A percentile compares a stretch with the other conserved stretches of the same genome.
These are phyloP conservation scores for Phataginus tetradactyla DNA, from an alignment of 2,797 vertebrate genomes.

Conservation along the genomic window DNA sequence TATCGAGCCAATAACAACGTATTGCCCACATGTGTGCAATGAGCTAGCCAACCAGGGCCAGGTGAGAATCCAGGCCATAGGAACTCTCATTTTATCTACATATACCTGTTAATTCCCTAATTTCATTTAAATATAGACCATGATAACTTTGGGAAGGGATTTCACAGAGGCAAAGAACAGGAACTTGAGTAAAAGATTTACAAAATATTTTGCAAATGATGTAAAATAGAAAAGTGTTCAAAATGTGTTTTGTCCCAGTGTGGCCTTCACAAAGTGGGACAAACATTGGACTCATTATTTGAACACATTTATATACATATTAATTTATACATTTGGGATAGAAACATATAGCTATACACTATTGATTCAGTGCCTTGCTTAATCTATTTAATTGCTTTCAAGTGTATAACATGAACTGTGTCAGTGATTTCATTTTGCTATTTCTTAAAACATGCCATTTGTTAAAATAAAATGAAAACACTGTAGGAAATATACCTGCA, in stretches of 20 bases:
- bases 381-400: slow-evolving; percentile 10
- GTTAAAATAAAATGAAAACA: background rate
- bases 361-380: background rate
- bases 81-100: too few relatives aligned
- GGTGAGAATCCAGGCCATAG: too few relatives aligned
- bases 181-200: background rate
- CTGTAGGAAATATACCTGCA: background rate
- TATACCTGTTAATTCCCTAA: background rate
- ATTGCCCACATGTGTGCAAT: too few relatives aligned
- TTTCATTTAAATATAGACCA: background rate
- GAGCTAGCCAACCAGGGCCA: too few relatives aligned
- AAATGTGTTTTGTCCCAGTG: background rate
- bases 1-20: too few relatives aligned
- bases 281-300: background rate
- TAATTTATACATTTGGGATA: background rate
- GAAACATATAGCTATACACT: background rate
- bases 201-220: background rate
- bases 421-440: background rate
- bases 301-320: background rate
- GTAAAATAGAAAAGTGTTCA: background rate
- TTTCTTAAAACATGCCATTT: background rate
- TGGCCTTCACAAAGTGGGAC: background rate
- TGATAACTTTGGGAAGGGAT: background rate
- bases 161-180: background rate
- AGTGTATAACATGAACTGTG: background rate